A percentile compares a stretch with the other conserved stretches of the same genome.
These are phyloP conservation scores for Parotocinclus haroldoi DNA, from an alignment of 2,797 vertebrate species.

Conservation along the genomic window DNA sequence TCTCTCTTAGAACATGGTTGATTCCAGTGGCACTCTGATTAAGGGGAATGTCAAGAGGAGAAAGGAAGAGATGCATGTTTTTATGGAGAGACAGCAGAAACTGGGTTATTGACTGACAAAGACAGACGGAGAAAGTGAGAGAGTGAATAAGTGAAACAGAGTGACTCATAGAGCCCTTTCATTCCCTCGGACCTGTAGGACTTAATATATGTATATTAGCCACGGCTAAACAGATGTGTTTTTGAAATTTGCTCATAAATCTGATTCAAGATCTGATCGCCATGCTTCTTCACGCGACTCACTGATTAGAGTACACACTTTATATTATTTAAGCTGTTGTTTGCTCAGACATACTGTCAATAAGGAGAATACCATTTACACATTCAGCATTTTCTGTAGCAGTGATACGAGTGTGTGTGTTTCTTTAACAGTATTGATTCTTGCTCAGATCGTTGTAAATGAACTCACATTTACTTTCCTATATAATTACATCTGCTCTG, in stretches of 20 bases:
- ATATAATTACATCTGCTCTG: too few species aligned
- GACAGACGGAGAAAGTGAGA: constrained; percentile 5
- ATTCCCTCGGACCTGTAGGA: constrained; percentile 25
- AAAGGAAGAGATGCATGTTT: constrained; percentile 23
- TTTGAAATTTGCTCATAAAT: constrained; percentile 22
- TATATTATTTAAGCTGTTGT: constrained; percentile 5
- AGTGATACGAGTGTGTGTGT: not conserved
- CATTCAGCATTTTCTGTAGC: not conserved
- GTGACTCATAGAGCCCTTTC: constrained; percentile 21
- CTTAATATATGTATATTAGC: constrained; percentile 35
- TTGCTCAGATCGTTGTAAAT: too few species aligned
- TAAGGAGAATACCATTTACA: not conserved
- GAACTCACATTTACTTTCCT: too few species aligned
- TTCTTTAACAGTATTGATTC: too few species aligned
- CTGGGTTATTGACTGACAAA: constrained; percentile 13
- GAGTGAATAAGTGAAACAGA: constrained; percentile 20
- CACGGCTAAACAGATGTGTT: constrained; percentile 30
- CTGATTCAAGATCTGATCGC: constrained; percentile 30
- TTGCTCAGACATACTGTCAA: not conserved
- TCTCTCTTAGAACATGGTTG: not conserved
- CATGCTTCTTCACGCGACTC: constrained; percentile 29
- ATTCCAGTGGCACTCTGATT: constrained; percentile 36
- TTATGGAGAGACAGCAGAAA: constrained; percentile 14
- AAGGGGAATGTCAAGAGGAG: constrained; percentile 39
- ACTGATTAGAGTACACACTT: constrained; percentile 27